Percentiles rank a stretch among this genome's conserved stretches.
These are phyloP conservation scores for Opisthograptis luteolata DNA, from an alignment of 2,888 invertebrate species.

Conservation along the genomic window DNA sequence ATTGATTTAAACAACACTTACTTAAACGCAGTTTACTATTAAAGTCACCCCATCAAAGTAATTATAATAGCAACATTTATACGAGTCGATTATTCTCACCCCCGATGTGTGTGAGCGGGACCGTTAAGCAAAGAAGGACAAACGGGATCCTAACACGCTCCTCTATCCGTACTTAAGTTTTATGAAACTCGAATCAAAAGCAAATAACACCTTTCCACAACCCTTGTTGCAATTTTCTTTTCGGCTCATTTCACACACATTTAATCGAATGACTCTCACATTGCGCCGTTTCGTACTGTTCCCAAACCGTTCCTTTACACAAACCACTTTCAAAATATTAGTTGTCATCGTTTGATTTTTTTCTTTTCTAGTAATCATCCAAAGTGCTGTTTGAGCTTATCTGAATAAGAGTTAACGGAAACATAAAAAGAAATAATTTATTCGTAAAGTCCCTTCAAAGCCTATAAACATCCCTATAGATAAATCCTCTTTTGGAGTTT, in stretches of 20 bases:
- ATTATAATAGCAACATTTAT: neutral
- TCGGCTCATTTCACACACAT: constrained; percentile 55
- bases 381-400: constrained; percentile 37
- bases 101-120: constrained; percentile 1
- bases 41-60: too few species aligned
- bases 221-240: constrained; percentile 52
- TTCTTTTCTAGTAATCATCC: constrained; percentile 35
- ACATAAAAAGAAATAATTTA: constrained; percentile 42
- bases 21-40: too few species aligned
- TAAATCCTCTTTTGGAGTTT: constrained; percentile 35
- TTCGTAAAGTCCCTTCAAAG: constrained; percentile 27
- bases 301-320: constrained; percentile 31
- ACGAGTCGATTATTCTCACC: constrained; percentile 17
- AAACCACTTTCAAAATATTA: constrained; percentile 11
- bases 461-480: constrained; percentile 32
- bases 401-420: constrained; percentile 29
- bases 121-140: constrained; percentile 26
- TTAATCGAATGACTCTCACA: constrained; percentile 53
- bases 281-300: constrained; percentile 39
- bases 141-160: constrained; percentile 28
- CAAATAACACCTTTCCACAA: constrained; percentile 45
- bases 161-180: constrained; percentile 39
- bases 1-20: too few species aligned
- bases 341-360: constrained; percentile 8
- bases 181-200: constrained; percentile 41